Conservation (phyloP, 1,140 invertebrate genomes). For the Sipha flava region DNA sequence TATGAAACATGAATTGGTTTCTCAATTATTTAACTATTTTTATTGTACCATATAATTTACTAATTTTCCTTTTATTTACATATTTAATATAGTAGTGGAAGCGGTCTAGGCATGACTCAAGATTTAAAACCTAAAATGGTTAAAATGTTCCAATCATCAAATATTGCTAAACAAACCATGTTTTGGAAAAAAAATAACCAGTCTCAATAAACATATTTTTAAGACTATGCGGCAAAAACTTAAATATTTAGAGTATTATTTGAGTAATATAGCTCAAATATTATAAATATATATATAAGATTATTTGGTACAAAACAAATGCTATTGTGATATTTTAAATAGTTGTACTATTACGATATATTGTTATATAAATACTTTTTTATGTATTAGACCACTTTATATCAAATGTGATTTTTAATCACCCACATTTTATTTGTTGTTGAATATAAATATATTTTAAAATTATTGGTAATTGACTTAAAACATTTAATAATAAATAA, state of each 20-base stretch:
- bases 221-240: not conserved
- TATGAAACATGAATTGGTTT: not conserved
- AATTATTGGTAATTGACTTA: conserved; percentile 24
- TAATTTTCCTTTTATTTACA: not conserved
- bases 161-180: conserved; percentile 28
- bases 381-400: not conserved
- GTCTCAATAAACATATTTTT: not conserved
- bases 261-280: not conserved
- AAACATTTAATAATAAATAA: not conserved
- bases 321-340: conserved; percentile 19
- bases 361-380: not conserved
- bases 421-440: not conserved
- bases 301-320: not conserved
- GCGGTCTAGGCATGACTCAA: not conserved
- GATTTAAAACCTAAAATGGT: conserved; percentile 25
- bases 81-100: not conserved
- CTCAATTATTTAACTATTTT: not conserved
- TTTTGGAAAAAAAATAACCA: conserved; percentile 24
- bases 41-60: too few species aligned
- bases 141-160: conserved; percentile 27
- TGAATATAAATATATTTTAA: conserved; percentile 11
- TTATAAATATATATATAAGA: not conserved
- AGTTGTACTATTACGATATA: not conserved
- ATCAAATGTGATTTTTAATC: not conserved
- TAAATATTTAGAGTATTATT: not conserved